These are phyloP conservation scores for Crypturellus tataupa DNA, from an alignment of 2,797 vertebrate genomes.

Conservation along the genomic window DNA sequence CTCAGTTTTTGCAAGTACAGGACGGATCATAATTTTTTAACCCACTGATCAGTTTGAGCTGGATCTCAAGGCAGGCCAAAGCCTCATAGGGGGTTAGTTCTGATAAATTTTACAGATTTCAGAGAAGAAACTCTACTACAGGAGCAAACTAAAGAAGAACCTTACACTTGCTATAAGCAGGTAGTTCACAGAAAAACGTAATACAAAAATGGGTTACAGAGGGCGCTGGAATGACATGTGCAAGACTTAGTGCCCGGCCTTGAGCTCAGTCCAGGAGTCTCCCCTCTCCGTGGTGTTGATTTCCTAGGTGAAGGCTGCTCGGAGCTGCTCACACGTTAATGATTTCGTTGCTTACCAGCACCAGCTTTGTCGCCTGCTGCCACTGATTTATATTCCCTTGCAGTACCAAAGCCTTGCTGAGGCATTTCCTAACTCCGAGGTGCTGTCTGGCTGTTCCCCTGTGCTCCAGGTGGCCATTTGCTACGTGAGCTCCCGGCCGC, in stretches of 20 bases:
- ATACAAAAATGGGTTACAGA: background rate
- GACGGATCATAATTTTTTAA: background rate
- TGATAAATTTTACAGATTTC: background rate
- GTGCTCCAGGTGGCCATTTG: constrained; percentile 90
- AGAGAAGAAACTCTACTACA: background rate
- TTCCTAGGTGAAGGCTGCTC: background rate
- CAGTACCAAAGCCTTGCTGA: fast-evolving
- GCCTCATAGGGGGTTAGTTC: background rate
- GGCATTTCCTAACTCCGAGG: background rate
- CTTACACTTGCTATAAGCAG: background rate
- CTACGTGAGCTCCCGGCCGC: constrained; percentile 96
- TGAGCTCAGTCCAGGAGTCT: background rate
- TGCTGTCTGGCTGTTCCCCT: background rate
- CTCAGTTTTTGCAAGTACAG: background rate
- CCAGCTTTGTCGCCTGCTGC: background rate
- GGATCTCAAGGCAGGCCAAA: background rate
- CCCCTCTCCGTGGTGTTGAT: fast-evolving
- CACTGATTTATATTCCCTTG: background rate
- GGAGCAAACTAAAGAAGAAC: background rate
- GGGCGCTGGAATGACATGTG: fast-evolving
- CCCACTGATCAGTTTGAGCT: background rate
- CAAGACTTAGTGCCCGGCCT: background rate
- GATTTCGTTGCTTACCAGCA: background rate
- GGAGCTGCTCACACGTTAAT: fast-evolving
- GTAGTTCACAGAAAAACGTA: background rate